Evolutionary conservation across 1,140 invertebrate genomes (phyloP).

Genomic region (Galleria mellonella): DNA sequence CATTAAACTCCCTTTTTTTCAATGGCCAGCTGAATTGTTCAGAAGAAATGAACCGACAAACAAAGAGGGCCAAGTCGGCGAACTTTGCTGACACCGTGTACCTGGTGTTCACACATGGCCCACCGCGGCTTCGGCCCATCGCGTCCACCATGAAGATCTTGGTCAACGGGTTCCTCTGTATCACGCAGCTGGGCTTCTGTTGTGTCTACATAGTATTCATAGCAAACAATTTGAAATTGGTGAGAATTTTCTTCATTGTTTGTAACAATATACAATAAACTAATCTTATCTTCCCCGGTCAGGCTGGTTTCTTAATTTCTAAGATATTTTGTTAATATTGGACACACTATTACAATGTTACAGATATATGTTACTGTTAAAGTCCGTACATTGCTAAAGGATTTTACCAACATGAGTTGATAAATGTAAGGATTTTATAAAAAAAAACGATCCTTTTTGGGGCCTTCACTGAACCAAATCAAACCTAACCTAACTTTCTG

Average conservation of each 20-base stretch:
- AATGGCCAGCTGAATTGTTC: slow-evolving; percentile 78
- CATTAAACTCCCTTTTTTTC: slow-evolving; percentile 16
- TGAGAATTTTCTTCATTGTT: slow-evolving; percentile 56
- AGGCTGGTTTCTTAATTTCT: too few relatives aligned
- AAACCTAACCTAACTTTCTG: too few relatives aligned
- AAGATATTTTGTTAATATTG: too few relatives aligned
- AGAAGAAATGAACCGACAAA: slow-evolving; percentile 76
- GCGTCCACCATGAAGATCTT: slow-evolving; percentile 77
- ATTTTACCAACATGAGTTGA: too few relatives aligned
- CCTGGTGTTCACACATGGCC: slow-evolving; percentile 84
- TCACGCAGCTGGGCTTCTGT: slow-evolving; percentile 96
- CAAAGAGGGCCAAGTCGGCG: slow-evolving; percentile 66
- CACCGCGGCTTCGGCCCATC: slow-evolving; percentile 75
- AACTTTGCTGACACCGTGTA: slow-evolving; percentile 88
- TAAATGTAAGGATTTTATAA: too few relatives aligned
- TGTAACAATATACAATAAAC: too few relatives aligned
- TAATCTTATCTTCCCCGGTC: too few relatives aligned
- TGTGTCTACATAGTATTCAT: slow-evolving; percentile 97
- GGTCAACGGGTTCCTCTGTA: slow-evolving; percentile 87
- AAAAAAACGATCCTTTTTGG: too few relatives aligned
- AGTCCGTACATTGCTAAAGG: too few relatives aligned
- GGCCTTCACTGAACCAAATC: too few relatives aligned
- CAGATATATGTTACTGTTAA: too few relatives aligned
- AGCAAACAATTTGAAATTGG: slow-evolving; percentile 86
- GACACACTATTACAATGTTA: too few relatives aligned